phyloP scores from a whole-genome alignment of 2,113 vertebrate species.

The Hypanus sabinus region DNA sequence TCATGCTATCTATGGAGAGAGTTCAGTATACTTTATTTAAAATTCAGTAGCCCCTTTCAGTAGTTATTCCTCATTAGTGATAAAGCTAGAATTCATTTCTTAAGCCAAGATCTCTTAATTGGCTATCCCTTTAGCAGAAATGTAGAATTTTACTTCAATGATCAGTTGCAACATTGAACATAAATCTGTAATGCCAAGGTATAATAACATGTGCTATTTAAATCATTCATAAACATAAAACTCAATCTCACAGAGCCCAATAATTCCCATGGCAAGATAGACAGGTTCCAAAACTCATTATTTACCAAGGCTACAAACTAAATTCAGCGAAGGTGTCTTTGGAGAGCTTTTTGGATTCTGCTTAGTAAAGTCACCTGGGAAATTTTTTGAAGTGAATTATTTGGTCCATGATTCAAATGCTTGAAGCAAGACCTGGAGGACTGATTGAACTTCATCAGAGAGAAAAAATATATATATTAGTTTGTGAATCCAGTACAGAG shows the following conservation, averaged over 20 bases:
- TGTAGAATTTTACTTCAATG: neutral
- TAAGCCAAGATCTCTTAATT: neutral
- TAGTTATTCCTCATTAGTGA: neutral
- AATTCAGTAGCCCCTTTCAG: neutral
- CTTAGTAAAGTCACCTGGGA: neutral
- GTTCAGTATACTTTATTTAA: constrained; percentile 20
- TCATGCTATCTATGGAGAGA: neutral
- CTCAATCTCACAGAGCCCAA: neutral
- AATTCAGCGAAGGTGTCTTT: neutral
- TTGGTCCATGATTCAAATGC: neutral
- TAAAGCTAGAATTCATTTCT: constrained; percentile 3
- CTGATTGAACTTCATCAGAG: neutral
- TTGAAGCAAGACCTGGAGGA: constrained; percentile 10
- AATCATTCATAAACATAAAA: constrained; percentile 26
- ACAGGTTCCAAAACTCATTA: constrained; percentile 17
- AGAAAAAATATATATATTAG: neutral
- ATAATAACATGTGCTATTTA: neutral
- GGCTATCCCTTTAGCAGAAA: neutral
- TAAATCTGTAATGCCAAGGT: neutral
- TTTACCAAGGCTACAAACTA: neutral
- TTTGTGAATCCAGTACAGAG: neutral
- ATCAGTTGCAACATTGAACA: neutral
- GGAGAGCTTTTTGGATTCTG: neutral
- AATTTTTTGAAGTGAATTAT: constrained; percentile 13
- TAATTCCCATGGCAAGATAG: neutral